A percentile compares a stretch with the other conserved stretches of the same genome.
Conservation (phyloP, 2,888 invertebrate genomes). For the Druceiella hillmani region DNA sequence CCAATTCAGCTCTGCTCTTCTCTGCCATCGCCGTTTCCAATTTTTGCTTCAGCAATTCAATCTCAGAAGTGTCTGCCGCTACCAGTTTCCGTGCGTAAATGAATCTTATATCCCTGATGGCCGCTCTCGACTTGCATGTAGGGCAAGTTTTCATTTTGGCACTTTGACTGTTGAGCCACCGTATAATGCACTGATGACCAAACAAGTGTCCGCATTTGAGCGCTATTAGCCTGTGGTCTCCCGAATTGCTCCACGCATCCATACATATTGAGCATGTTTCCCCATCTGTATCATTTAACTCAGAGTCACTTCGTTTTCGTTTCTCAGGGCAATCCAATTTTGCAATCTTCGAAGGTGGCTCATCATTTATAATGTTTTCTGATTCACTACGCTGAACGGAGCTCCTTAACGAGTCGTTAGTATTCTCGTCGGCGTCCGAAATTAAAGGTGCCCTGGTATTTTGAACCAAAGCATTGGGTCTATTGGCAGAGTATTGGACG, state of each 20-base stretch:
- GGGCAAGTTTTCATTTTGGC: conserved; percentile 69
- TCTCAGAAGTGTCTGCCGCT: conserved; percentile 73
- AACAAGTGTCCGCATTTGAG: conserved; percentile 91
- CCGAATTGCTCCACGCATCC: conserved; percentile 82
- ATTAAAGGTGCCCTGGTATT: too few relatives aligned
- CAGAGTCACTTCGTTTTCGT: too few relatives aligned
- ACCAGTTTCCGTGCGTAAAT: conserved; percentile 75
- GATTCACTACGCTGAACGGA: too few relatives aligned
- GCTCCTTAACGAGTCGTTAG: too few relatives aligned
- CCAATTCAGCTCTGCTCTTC: conserved; percentile 54
- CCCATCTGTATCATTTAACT: conserved; percentile 63
- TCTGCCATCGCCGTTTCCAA: conserved; percentile 54
- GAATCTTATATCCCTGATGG: conserved; percentile 62
- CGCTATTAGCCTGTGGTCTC: conserved; percentile 79
- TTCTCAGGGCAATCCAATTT: too few relatives aligned
- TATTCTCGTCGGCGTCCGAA: too few relatives aligned
- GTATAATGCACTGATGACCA: conserved; percentile 71
- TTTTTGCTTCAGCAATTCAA: conserved; percentile 59
- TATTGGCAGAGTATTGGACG: too few relatives aligned
- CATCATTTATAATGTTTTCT: too few relatives aligned
- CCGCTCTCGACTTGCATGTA: conserved; percentile 76
- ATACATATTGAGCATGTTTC: conserved; percentile 83
- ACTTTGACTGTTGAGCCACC: conserved; percentile 61
- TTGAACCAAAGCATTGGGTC: too few relatives aligned
- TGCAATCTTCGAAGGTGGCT: too few relatives aligned